A percentile compares a stretch with the other conserved stretches of the same genome.
phyloP scores from a whole-genome alignment of 92 coral and sea anemone species.

The Virgularia gustaviana region DNA sequence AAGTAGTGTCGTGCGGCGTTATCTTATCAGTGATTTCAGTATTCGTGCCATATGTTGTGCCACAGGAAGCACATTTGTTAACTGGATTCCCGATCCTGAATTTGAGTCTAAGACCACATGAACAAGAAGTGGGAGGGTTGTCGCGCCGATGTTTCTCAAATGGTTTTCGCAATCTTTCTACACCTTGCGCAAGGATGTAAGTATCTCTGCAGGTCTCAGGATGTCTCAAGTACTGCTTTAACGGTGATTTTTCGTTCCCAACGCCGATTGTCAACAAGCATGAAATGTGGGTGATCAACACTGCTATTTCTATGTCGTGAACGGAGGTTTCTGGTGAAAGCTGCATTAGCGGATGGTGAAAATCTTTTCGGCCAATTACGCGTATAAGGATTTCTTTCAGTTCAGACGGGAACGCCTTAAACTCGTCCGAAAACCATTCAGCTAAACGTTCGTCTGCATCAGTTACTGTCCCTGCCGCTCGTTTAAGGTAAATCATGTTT shows the following conservation, averaged over 20 bases:
- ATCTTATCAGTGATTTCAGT: not conserved
- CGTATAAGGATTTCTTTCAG: slow-evolving; percentile 55
- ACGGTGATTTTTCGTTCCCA: not conserved
- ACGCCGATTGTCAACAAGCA: slow-evolving; percentile 42
- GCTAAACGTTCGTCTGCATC: slow-evolving; percentile 72
- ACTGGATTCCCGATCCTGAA: not conserved
- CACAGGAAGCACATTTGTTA: slow-evolving; percentile 11
- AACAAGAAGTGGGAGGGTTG: slow-evolving; percentile 3
- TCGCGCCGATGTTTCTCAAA: not conserved
- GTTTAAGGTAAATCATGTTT: slow-evolving; percentile 64
- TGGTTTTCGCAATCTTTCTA: not conserved
- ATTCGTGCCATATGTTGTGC: not conserved
- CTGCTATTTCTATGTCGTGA: slow-evolving; percentile 65
- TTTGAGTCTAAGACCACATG: slow-evolving; percentile 25
- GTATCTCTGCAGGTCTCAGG: not conserved
- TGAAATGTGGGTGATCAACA: slow-evolving; percentile 62
- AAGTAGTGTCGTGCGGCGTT: not conserved
- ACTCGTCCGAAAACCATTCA: slow-evolving; percentile 30
- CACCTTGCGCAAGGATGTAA: slow-evolving; percentile 21
- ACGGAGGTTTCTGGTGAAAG: slow-evolving; percentile 60
- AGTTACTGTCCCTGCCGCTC: slow-evolving; percentile 58
- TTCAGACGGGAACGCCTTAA: slow-evolving; percentile 35
- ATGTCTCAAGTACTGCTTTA: slow-evolving; percentile 18
- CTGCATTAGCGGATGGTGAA: slow-evolving; percentile 50
- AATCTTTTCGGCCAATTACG: slow-evolving; percentile 63